These are phyloP conservation scores for Araneus ventricosus DNA, from an alignment of 1,140 invertebrate species.

Conservation along the genomic window DNA sequence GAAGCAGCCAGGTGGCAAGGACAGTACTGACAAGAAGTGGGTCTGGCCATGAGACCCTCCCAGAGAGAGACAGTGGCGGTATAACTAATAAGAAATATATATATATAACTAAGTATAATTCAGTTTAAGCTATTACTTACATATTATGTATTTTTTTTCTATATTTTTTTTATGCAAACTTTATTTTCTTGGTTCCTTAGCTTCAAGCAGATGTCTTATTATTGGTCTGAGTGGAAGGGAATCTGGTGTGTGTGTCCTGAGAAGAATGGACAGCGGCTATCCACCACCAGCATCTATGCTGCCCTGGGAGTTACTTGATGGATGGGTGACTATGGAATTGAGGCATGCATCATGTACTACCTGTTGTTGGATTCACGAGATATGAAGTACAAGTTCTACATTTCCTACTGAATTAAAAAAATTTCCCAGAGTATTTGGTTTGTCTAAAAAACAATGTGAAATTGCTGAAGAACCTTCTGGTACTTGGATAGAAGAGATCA, in stretches of 20 bases:
- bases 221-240: conserved; percentile 82
- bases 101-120: too few relatives aligned
- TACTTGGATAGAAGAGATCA: conserved; percentile 90
- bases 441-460: conserved; percentile 86
- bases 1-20: too few relatives aligned
- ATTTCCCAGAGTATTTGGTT: conserved; percentile 88
- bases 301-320: conserved; percentile 87
- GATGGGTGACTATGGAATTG: conserved; percentile 82
- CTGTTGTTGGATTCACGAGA: conserved; percentile 87
- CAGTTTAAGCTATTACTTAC: too few relatives aligned
- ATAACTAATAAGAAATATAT: too few relatives aligned
- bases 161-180: too few relatives aligned
- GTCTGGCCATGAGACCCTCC: too few relatives aligned
- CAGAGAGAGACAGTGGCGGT: too few relatives aligned
- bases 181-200: conserved; percentile 65
- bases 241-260: conserved; percentile 81
- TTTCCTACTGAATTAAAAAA: conserved; percentile 85
- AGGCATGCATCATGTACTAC: conserved; percentile 91
- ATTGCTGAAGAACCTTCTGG: conserved; percentile 91
- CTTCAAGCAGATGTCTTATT: conserved; percentile 81
- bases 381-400: conserved; percentile 79
- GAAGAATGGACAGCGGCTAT: conserved; percentile 86
- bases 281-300: conserved; percentile 89
- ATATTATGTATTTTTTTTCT: too few relatives aligned
- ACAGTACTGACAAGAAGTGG: too few relatives aligned